Evolutionary conservation across 2,797 vertebrate species (phyloP).

Genomic region (Lagocephalus sceleratus): DNA sequence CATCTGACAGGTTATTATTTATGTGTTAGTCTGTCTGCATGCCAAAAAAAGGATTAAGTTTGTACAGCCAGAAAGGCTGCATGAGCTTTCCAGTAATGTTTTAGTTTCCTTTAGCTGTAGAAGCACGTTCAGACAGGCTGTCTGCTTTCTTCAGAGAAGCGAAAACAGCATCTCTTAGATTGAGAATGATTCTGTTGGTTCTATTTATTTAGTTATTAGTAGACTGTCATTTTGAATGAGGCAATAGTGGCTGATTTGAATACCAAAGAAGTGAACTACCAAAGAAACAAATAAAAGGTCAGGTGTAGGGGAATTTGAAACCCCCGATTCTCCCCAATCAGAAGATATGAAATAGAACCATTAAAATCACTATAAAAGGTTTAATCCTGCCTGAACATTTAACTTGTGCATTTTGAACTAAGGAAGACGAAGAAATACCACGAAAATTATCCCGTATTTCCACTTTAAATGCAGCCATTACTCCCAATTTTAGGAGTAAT

Average conservation of each 20-base stretch:
- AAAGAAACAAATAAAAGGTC: conserved; percentile 46
- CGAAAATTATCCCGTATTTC: conserved; percentile 28
- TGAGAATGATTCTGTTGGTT: conserved; percentile 31
- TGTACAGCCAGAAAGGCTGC: conserved; percentile 5
- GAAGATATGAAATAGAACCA: conserved; percentile 31
- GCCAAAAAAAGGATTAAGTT: conserved; percentile 17
- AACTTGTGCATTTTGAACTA: conserved; percentile 12
- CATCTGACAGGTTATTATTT: conserved; percentile 13
- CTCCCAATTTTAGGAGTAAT: conserved; percentile 46
- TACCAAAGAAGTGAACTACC: conserved; percentile 32
- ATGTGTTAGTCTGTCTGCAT: not conserved
- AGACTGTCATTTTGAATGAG: conserved; percentile 27
- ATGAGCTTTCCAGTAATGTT: conserved; percentile 12
- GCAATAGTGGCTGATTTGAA: conserved; percentile 39
- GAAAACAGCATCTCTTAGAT: conserved; percentile 44
- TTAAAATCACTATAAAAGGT: conserved; percentile 13
- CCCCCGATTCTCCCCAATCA: conserved; percentile 20
- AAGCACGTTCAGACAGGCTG: conserved; percentile 14
- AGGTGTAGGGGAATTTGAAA: conserved; percentile 34
- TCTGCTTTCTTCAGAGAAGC: conserved; percentile 21
- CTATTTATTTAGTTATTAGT: conserved; percentile 45
- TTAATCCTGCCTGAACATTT: conserved; percentile 30
- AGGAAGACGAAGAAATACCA: conserved; percentile 22
- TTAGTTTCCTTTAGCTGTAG: conserved; percentile 10
- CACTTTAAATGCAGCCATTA: conserved; percentile 39